phyloP scores from a whole-genome alignment of 2,797 vertebrate genomes.

The Gobionotothen gibberifrons region DNA sequence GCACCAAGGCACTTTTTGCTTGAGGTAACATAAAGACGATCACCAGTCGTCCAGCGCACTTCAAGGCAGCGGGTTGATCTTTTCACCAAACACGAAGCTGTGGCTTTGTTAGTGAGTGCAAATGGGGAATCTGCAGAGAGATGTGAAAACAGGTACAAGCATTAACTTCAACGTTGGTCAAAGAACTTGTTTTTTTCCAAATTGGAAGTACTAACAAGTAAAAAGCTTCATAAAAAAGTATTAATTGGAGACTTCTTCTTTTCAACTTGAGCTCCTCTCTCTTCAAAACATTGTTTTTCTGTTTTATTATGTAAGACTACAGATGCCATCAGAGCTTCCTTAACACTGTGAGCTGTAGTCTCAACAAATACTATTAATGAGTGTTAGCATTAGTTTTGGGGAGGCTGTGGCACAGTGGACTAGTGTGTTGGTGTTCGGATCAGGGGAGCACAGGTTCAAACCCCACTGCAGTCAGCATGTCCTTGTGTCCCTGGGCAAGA shows the following conservation, averaged over 20 bases:
- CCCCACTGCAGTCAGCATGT: too few relatives aligned
- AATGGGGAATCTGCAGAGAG: conserved; percentile 64
- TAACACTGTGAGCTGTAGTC: background rate
- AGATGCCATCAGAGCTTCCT: background rate
- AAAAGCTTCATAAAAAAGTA: too few relatives aligned
- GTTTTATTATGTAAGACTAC: conserved; percentile 2
- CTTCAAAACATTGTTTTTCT: conserved; percentile 4
- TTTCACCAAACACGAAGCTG: conserved; percentile 63
- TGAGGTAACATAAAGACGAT: conserved; percentile 83
- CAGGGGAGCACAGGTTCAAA: too few relatives aligned
- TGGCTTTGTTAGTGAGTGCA: conserved; percentile 62
- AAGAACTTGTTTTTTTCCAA: background rate
- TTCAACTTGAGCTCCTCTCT: background rate
- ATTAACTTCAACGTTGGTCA: background rate
- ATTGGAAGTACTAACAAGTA: too few relatives aligned
- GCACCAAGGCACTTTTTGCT: conserved; percentile 89
- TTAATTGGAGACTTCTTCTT: background rate
- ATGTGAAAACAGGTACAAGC: background rate
- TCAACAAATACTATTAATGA: too few relatives aligned
- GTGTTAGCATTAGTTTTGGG: too few relatives aligned
- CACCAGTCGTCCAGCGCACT: conserved; percentile 89
- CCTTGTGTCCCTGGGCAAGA: too few relatives aligned
- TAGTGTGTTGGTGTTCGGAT: too few relatives aligned
- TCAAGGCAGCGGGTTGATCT: conserved; percentile 54
- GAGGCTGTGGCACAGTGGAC: too few relatives aligned